Evolutionary conservation across 2,888 invertebrate genomes (phyloP).

Genomic region (Periphyllus acericola): DNA sequence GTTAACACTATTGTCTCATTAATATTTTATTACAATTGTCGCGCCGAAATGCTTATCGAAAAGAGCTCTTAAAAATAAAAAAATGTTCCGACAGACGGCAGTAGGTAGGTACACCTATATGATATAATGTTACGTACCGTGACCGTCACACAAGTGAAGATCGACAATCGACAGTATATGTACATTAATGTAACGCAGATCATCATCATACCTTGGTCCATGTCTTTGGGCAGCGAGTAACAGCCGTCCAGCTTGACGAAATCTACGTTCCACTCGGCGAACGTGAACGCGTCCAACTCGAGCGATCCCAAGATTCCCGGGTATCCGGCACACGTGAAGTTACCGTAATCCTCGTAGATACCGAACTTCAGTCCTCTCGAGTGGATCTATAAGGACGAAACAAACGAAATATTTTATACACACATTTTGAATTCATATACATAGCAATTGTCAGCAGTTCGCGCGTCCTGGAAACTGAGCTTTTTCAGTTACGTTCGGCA

Average conservation of each 20-base stretch:
- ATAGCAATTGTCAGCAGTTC: neutral
- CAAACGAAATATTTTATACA: conserved; percentile 13
- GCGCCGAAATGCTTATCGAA: too few species aligned
- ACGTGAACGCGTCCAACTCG: conserved; percentile 87
- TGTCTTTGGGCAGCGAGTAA: conserved; percentile 87
- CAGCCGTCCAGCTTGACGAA: conserved; percentile 98
- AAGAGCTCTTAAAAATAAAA: too few species aligned
- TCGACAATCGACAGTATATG: too few species aligned
- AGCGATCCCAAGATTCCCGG: conserved; percentile 91
- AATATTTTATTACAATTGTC: too few species aligned
- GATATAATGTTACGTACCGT: too few species aligned
- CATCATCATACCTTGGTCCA: conserved; percentile 76
- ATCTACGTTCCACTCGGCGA: conserved; percentile 96
- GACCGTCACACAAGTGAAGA: too few species aligned
- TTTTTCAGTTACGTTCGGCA: neutral
- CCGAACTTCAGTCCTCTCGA: conserved; percentile 93
- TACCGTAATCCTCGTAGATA: conserved; percentile 97
- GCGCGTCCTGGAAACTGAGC: neutral
- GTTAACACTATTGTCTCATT: too few species aligned
- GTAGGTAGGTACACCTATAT: too few species aligned
- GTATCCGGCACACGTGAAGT: conserved; percentile 96
- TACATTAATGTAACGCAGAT: too few species aligned
- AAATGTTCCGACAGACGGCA: too few species aligned
- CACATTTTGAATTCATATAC: too few species aligned
- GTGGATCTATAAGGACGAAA: conserved; percentile 77